phyloP scores from a whole-genome alignment of 2,113 vertebrate genomes.

The Cyanistes caeruleus region DNA sequence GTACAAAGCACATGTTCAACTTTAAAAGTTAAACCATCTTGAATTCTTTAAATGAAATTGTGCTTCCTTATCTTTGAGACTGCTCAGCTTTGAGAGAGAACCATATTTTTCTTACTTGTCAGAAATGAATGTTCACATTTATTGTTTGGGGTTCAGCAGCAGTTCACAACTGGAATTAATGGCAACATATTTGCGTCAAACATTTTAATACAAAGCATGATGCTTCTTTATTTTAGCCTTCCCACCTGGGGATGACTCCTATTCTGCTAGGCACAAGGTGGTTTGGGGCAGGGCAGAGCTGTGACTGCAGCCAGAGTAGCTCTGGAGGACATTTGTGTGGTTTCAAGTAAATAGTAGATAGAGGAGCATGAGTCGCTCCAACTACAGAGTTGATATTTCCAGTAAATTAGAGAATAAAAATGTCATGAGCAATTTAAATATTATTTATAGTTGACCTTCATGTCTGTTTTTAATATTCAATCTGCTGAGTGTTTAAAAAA shows the following conservation, averaged over 20 bases:
- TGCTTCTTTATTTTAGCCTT: neutral
- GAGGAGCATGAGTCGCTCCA: neutral
- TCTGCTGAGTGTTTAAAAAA: slow-evolving; percentile 54
- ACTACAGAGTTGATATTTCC: slow-evolving; percentile 14
- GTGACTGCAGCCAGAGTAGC: neutral
- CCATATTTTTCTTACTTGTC: neutral
- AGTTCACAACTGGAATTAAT: neutral
- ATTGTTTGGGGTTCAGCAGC: neutral
- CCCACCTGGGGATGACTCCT: neutral
- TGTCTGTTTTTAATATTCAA: slow-evolving; percentile 61
- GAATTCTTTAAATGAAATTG: neutral
- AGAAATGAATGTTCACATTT: neutral
- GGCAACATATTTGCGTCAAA: neutral
- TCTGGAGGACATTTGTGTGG: neutral
- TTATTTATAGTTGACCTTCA: slow-evolving; percentile 58
- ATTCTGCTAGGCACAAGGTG: neutral
- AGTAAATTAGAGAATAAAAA: slow-evolving; percentile 47
- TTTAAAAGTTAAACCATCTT: neutral
- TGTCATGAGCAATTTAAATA: slow-evolving; percentile 36
- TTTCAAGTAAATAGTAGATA: neutral
- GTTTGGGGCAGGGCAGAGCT: neutral
- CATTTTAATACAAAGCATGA: neutral
- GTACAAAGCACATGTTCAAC: neutral
- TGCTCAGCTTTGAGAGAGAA: neutral
- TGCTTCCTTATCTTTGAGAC: neutral